These are phyloP conservation scores for Craseonycteris thonglongyai DNA, from an alignment of 2,113 vertebrate genomes.

Conservation along the genomic window DNA sequence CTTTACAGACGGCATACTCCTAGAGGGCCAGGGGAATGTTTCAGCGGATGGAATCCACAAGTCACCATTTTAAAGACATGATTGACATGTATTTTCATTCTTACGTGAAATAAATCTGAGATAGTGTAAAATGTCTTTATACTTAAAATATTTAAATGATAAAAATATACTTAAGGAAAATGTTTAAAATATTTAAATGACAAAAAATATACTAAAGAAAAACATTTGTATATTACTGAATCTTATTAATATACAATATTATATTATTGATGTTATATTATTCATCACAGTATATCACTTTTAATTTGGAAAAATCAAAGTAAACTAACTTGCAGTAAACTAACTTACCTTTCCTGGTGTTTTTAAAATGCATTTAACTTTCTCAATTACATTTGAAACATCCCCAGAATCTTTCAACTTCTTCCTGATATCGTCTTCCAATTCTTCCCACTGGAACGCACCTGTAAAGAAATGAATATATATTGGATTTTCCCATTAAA, in stretches of 20 bases:
- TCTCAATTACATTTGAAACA: constrained; percentile 88
- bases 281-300: not conserved
- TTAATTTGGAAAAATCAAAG: constrained; percentile 19
- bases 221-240: not conserved
- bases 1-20: not conserved
- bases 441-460: constrained; percentile 91
- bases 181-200: constrained; percentile 37
- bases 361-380: constrained; percentile 89
- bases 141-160: constrained; percentile 27
- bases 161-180: not conserved
- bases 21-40: not conserved
- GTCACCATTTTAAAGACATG: constrained; percentile 13
- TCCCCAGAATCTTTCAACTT: constrained; percentile 90
- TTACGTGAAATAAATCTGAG: constrained; percentile 23
- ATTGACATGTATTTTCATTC: constrained; percentile 19
- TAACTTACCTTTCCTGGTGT: constrained; percentile 79
- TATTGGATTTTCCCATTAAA: not conserved
- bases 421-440: constrained; percentile 91
- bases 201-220: not conserved
- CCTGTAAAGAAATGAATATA: constrained; percentile 76
- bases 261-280: not conserved
- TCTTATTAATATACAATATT: no score
- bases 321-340: not conserved
- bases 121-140: not conserved
- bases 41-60: not conserved